A percentile compares a stretch with the other conserved stretches of the same genome.
Evolutionary conservation across 2,113 vertebrate genomes (phyloP).

Genomic region (Amphilophus citrinellus): DNA sequence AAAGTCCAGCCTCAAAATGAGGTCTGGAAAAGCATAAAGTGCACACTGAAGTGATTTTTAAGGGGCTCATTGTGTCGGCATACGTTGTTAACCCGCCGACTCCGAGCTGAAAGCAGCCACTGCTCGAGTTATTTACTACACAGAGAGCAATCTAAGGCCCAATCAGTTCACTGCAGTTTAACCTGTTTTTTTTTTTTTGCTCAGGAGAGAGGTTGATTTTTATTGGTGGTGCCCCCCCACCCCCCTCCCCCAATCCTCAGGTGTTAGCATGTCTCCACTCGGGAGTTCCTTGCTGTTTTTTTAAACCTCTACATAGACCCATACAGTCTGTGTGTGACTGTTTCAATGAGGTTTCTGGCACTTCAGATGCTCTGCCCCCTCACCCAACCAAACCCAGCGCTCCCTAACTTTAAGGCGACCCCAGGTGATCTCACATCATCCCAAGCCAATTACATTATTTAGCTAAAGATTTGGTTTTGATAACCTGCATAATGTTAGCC

Average conservation of each 20-base stretch:
- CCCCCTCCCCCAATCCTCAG: conserved; percentile 38
- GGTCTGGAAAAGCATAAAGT: background rate
- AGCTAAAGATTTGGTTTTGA: background rate
- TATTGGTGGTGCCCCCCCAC: background rate
- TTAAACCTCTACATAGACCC: conserved; percentile 25
- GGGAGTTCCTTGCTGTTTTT: conserved; percentile 15
- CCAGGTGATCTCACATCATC: conserved; percentile 1
- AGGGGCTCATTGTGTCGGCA: background rate
- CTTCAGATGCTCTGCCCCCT: conserved; percentile 30
- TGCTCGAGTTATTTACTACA: background rate
- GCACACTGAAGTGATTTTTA: background rate
- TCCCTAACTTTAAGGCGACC: background rate
- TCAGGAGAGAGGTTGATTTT: conserved; percentile 21
- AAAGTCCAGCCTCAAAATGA: background rate
- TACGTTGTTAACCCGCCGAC: background rate
- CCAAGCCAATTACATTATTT: conserved; percentile 33
- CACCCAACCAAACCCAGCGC: background rate
- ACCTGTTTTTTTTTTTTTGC: background rate
- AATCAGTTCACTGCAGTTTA: background rate
- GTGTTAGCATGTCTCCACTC: conserved; percentile 4
- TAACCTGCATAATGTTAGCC: background rate
- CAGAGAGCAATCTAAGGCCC: background rate
- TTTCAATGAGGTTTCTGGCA: conserved; percentile 69
- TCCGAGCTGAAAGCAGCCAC: background rate
- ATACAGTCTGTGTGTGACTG: conserved; percentile 34